Evolutionary conservation across 2,888 invertebrate species (phyloP), one percentile per base, ranked within the genome.

Genomic region (Spicauda simplicius): DNA sequence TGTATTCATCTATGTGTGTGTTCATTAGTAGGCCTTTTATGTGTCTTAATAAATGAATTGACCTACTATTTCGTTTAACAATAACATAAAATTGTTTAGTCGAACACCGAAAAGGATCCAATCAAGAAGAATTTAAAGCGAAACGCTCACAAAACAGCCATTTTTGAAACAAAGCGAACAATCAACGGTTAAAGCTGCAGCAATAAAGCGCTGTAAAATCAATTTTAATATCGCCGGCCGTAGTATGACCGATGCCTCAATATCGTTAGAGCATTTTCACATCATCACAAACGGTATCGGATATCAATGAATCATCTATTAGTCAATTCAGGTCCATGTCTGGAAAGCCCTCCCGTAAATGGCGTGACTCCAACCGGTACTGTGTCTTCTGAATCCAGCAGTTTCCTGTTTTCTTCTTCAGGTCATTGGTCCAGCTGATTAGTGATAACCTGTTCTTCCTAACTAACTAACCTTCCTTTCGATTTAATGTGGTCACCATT

Each of bases 131-230:
- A 64, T 50, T 64, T 41, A 50, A 57, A 64, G 10, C 30, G 64
- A 56, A 62, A 62, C 48, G 56, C 56, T 50, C 56, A 33, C 41
- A 56, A 64, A 50, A 50, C 50, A 57, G 64, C 25, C 64, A 57
- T 59, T 54, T 65, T 60, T 59, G 63, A 68, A 71, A 72, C 72
- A 71, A 72, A 75, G 72, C 70, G 71, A 73, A 75, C 75, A 74
- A 73, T 75, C 73, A 71, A 69, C 69, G 71, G 58, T 74, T 68
- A 68, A 71, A 72, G 76, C 73, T 72, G 72, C 68, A 69, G 73
- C 77, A 76, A 76, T 77, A 76, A 70, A 76, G 72, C 73, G 71
- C 69, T 71, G 72, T 62, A 72, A 70, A 77, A 78, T 78, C 76
- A 78, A 77, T 77, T 77, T 77, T 72, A 75, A 78, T 77, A 77